These are phyloP conservation scores for Emydoidea blandingii DNA, from an alignment of 2,797 vertebrate species.

Conservation along the genomic window DNA sequence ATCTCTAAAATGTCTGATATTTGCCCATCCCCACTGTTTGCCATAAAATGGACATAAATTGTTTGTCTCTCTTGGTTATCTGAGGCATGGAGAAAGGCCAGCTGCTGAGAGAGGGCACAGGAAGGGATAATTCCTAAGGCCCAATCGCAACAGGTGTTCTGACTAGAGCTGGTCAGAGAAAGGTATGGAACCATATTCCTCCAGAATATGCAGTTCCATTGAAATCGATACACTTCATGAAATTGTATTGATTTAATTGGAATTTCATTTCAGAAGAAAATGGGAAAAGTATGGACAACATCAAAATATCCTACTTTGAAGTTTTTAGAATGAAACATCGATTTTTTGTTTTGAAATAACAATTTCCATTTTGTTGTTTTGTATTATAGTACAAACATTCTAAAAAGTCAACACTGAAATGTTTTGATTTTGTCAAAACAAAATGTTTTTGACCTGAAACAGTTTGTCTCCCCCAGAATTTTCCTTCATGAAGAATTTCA, in stretches of 20 bases:
- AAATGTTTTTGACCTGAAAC: neutral
- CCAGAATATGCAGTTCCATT: neutral
- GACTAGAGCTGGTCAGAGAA: neutral
- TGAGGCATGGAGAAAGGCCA: neutral
- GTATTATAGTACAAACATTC: neutral
- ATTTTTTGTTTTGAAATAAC: conserved; percentile 20
- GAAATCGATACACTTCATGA: neutral
- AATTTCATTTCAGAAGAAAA: conserved; percentile 29
- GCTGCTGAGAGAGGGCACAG: neutral
- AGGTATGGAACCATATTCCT: neutral
- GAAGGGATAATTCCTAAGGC: neutral
- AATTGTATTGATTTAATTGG: neutral
- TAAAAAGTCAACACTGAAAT: neutral
- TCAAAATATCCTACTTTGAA: neutral
- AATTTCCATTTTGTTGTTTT: neutral
- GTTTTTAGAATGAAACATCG: neutral
- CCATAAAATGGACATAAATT: neutral
- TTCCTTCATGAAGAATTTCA: neutral
- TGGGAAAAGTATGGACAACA: neutral
- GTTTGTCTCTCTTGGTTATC: neutral
- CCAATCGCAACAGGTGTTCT: neutral
- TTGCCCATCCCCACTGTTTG: neutral
- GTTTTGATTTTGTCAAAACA: neutral
- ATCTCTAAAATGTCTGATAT: neutral
- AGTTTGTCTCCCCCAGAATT: neutral